phyloP scores from a whole-genome alignment of 2,797 vertebrate genomes.

The Intellagama lesueurii region DNA sequence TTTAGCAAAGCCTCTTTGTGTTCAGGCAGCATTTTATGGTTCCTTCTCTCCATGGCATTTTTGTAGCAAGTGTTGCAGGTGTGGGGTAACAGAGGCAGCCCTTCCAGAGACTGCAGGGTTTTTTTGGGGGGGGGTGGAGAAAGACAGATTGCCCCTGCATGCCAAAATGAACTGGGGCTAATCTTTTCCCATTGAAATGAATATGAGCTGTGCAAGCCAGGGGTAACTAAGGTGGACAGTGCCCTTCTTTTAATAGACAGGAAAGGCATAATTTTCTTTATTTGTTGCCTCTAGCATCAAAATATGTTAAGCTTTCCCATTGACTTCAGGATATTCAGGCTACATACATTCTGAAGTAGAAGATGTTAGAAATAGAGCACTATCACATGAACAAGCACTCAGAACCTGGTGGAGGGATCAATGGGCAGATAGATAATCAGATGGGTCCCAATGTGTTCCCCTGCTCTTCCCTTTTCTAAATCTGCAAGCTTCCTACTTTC shows the following conservation, averaged over 20 bases:
- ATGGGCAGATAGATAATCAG: no score
- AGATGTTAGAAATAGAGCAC: no score
- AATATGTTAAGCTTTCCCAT: background rate
- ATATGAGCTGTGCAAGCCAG: background rate
- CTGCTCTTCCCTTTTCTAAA: no score
- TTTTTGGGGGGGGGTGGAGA: background rate
- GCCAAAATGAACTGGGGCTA: background rate
- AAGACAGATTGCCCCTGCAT: background rate
- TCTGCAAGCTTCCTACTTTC: no score
- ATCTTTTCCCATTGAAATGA: background rate
- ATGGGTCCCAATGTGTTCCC: no score
- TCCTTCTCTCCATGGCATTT: background rate
- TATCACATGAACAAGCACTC: no score
- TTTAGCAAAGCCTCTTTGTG: constrained; percentile 11
- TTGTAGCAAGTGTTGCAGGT: background rate
- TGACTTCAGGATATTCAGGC: no score
- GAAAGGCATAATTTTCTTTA: background rate
- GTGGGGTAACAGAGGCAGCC: background rate
- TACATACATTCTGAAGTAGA: background rate
- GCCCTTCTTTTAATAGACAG: background rate
- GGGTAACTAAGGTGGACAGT: no score
- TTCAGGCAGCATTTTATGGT: background rate
- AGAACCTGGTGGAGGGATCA: no score
- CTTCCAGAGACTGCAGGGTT: background rate
- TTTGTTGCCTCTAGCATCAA: background rate